These are phyloP conservation scores for Strix uralensis DNA, from an alignment of 2,113 vertebrate species.

Conservation along the genomic window DNA sequence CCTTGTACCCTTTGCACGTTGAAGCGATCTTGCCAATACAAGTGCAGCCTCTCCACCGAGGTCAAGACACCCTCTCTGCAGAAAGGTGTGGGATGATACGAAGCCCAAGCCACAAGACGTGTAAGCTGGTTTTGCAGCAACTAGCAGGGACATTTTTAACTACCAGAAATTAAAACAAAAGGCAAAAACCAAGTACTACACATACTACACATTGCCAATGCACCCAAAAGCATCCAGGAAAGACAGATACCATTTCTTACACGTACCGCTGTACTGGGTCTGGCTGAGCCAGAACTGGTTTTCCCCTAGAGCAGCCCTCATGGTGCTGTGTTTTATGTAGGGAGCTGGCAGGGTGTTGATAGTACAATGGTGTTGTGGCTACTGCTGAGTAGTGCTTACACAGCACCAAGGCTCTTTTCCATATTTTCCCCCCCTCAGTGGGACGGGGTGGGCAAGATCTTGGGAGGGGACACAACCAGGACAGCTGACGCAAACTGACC, in stretches of 20 bases:
- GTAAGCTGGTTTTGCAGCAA: not conserved
- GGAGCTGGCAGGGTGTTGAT: too few species aligned
- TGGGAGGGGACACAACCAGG: too few species aligned
- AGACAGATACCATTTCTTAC: not conserved
- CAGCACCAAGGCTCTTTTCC: too few species aligned
- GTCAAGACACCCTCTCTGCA: not conserved
- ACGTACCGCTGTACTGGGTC: too few species aligned
- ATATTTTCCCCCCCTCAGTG: too few species aligned
- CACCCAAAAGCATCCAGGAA: not conserved
- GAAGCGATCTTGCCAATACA: fast-evolving
- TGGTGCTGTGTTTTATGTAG: too few species aligned
- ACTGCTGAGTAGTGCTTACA: too few species aligned
- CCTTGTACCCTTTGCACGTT: fast-evolving
- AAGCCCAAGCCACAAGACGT: not conserved
- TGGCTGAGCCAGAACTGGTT: too few species aligned
- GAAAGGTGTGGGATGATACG: not conserved
- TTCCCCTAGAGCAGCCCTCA: too few species aligned
- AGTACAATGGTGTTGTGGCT: too few species aligned
- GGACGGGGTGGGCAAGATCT: too few species aligned
- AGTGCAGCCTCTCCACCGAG: fast-evolving
- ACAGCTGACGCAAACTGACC: too few species aligned
- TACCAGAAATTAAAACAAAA: not conserved
- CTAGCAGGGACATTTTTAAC: not conserved
- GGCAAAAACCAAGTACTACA: not conserved
- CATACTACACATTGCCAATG: not conserved